These are phyloP conservation scores for Papilio polyxenes DNA, from an alignment of 1,140 invertebrate species.

Conservation along the genomic window DNA sequence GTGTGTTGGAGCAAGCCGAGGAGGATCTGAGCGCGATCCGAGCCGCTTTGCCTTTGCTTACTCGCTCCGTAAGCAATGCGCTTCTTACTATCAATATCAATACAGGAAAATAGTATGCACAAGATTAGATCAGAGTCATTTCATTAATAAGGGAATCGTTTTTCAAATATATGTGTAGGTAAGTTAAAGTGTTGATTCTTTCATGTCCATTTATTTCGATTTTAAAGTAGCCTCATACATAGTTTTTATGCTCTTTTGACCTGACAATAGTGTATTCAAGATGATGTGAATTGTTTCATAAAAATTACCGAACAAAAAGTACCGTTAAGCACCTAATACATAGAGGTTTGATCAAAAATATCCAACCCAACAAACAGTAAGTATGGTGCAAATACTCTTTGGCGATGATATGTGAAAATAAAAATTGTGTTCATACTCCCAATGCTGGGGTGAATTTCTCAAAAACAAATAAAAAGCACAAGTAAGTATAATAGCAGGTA, in stretches of 20 bases:
- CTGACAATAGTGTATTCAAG: too few relatives aligned
- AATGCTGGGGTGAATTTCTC: not conserved
- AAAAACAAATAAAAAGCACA: not conserved
- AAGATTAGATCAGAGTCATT: not conserved
- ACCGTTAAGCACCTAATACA: too few relatives aligned
- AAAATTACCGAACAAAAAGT: too few relatives aligned
- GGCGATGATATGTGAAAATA: not conserved
- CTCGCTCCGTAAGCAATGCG: slow-evolving; percentile 57
- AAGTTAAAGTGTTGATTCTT: too few relatives aligned
- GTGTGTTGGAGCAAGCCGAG: slow-evolving; percentile 71
- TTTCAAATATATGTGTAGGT: too few relatives aligned
- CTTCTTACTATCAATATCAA: slow-evolving; percentile 35
- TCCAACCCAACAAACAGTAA: not conserved
- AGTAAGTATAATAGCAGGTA: not conserved
- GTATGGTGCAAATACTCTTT: not conserved
- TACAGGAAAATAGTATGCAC: not conserved
- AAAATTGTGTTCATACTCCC: not conserved
- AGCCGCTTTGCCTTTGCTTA: slow-evolving; percentile 56
- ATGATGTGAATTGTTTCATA: too few relatives aligned
- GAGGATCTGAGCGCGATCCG: slow-evolving; percentile 56
- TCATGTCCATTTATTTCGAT: not conserved
- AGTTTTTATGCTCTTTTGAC: too few relatives aligned
- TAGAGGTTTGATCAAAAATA: not conserved
- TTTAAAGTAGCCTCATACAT: not conserved
- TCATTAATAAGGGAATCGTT: too few relatives aligned